phyloP scores from a whole-genome alignment of 2,113 vertebrate species.

The Macquaria australasica region DNA sequence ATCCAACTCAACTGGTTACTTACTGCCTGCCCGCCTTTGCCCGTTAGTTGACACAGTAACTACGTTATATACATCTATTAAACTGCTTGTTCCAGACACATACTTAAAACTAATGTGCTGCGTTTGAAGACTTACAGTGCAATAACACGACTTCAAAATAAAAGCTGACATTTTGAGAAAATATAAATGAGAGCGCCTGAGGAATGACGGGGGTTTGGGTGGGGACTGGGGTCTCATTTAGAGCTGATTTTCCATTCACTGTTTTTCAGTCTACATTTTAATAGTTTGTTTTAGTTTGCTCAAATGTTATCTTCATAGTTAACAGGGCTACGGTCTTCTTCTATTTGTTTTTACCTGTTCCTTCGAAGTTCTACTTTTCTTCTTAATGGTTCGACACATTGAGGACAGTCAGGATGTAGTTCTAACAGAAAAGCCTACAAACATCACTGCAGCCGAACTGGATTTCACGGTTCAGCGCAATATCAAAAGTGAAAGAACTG shows the following conservation, averaged over 20 bases:
- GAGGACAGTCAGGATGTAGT: not conserved
- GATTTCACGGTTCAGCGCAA: not conserved
- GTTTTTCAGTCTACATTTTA: not conserved
- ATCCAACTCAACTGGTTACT: slow-evolving; percentile 7
- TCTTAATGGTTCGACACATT: not conserved
- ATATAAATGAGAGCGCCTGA: not conserved
- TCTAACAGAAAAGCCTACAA: not conserved
- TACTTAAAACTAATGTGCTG: not conserved
- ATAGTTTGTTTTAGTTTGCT: not conserved
- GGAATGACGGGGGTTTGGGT: not conserved
- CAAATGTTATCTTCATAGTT: not conserved
- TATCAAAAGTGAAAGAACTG: slow-evolving; percentile 60
- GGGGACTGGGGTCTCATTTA: not conserved
- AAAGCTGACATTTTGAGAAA: not conserved
- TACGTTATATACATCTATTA: not conserved
- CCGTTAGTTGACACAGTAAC: not conserved
- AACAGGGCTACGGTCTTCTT: no score
- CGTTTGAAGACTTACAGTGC: not conserved
- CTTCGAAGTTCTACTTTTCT: not conserved
- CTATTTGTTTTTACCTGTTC: not conserved
- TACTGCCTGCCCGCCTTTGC: not conserved
- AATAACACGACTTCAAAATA: not conserved
- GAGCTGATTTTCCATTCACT: not conserved
- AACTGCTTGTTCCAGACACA: not conserved
- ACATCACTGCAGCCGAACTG: not conserved